Conservation (phyloP, 2,888 invertebrate species). For the Apodemia mormo region DNA sequence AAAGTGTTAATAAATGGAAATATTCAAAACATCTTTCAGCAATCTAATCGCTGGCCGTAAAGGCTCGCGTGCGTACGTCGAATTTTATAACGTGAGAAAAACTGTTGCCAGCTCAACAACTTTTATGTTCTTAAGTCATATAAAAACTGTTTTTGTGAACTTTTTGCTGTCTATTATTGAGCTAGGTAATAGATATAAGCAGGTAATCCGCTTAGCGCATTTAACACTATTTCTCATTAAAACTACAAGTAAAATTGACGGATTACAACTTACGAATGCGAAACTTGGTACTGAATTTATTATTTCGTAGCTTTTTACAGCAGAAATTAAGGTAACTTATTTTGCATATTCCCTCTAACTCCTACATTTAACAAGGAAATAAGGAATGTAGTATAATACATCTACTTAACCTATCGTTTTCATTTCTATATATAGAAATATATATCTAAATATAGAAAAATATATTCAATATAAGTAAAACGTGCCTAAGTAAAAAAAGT, state of each 20-base stretch:
- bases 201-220: not conserved
- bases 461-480: no score
- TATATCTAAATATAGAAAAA: no score
- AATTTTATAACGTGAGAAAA: constrained; percentile 11
- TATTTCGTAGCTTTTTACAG: no score
- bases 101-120: constrained; percentile 7
- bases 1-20: constrained; percentile 26
- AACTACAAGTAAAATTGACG: not conserved
- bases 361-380: no score
- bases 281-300: not conserved
- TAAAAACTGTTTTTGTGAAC: not conserved
- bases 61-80: constrained; percentile 9
- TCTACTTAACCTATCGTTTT: no score
- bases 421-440: no score
- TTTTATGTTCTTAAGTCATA: not conserved
- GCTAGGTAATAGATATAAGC: not conserved
- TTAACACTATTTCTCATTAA: not conserved
- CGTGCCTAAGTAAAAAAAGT: no score
- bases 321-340: no score
- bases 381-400: no score
- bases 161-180: not conserved
- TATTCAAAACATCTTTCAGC: constrained; percentile 28
- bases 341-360: no score
- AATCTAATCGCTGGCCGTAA: constrained; percentile 21
- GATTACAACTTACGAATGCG: not conserved